Evolutionary conservation across 2,797 vertebrate genomes (phyloP).

Genomic region (Cyclura pinguis): DNA sequence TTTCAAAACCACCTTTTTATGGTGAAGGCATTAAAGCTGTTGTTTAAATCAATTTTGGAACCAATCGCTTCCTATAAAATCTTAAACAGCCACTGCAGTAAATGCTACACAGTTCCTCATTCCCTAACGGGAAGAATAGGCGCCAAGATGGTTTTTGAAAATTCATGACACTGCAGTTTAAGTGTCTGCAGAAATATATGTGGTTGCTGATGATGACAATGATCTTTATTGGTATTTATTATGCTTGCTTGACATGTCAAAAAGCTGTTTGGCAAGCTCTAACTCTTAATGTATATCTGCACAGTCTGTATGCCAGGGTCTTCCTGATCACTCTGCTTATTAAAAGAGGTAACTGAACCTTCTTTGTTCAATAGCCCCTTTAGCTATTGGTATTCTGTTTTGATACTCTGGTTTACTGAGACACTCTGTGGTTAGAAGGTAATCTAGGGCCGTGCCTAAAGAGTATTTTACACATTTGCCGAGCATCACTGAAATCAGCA

Average conservation of each 20-base stretch:
- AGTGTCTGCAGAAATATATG: not conserved
- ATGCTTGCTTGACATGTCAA: not conserved
- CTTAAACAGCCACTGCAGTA: not conserved
- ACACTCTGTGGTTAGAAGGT: slow-evolving; percentile 12
- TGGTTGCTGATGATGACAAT: not conserved
- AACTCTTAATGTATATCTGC: not conserved
- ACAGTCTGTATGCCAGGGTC: not conserved
- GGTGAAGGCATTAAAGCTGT: not conserved
- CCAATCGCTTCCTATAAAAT: slow-evolving; percentile 47
- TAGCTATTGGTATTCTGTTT: too few relatives aligned
- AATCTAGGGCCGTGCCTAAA: slow-evolving; percentile 10
- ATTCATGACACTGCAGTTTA: slow-evolving; percentile 28
- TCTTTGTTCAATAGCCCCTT: not conserved
- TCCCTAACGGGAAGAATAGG: slow-evolving; percentile 41
- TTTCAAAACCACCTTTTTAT: not conserved
- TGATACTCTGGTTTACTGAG: not conserved
- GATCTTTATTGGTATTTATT: not conserved
- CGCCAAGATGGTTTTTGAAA: slow-evolving; percentile 13
- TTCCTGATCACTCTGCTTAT: not conserved
- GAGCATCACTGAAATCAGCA: not conserved
- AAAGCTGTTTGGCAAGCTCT: not conserved
- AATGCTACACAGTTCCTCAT: slow-evolving; percentile 14
- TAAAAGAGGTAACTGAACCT: slow-evolving; percentile 1
- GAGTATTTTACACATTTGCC: not conserved
- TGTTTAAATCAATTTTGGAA: not conserved